Base-by-base conservation (phyloP, 2,113 vertebrate genomes). In the Atrichornis clamosus region DNA sequence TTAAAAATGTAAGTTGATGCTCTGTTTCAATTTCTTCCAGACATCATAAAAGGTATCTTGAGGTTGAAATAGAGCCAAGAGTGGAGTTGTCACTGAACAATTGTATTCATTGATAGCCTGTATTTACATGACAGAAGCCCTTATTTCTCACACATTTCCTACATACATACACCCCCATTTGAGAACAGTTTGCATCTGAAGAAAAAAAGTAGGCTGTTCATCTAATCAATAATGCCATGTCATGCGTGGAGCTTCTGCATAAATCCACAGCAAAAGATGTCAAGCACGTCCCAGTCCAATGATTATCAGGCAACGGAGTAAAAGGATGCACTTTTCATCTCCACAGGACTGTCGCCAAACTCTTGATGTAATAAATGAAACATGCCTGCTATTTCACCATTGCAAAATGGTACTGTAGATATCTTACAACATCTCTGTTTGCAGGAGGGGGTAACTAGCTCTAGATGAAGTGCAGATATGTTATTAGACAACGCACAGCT, bases 401-500 rank as follows among this genome's bases (percentile, higher is more conserved):
- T 73, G 96, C 92, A 97, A 95, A 97, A 95, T 11, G 24, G 89
- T 92, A 91, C 93, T 92, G 93, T 80, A 98, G 97, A 80, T 91
- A 97, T 80, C 96, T 97, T 47, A 89, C 83, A 96, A 82, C 93
- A 96, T 94, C 94, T 96, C 95, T 94, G 81, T 96, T 95, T 97
- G 80, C 79, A 96, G 90, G 91, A 96, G 94, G 78, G 93, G 94
- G 87, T 94, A 97, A 97, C 73, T 69, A 97, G 95, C 87, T 92
- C 83, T 85, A 97, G 95, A 97, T 96, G 96, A 97, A 97, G 90
- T 96, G 95, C 89, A 97, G 87, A 95, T 95, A 96, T 78, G 89
- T 98, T 97, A 98, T 94, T 97, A 96, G 97, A 98, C 87, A 97
- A 96, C 46, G 52, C 93, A 97, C 86, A 98, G 92, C 95, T 95